A percentile compares a stretch with the other conserved stretches of the same genome.
phyloP scores from a whole-genome alignment of 2,113 vertebrate genomes.

The Dicaeum eximium region DNA sequence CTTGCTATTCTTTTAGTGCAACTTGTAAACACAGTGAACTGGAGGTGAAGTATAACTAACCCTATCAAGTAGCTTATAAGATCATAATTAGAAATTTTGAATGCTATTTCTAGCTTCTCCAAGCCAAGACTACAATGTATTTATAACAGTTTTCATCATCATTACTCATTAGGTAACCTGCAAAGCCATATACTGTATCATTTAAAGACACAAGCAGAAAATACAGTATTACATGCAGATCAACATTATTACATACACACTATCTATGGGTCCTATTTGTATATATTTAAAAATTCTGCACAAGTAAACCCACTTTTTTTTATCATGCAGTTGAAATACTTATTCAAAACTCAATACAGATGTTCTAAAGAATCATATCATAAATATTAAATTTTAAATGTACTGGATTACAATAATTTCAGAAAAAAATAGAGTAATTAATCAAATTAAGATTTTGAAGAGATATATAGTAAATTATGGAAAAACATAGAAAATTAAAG shows the following conservation, averaged over 20 bases:
- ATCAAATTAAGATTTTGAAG: not conserved
- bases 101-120: conserved; percentile 35
- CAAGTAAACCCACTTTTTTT: not conserved
- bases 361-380: not conserved
- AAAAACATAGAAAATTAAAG: not conserved
- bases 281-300: not conserved
- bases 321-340: not conserved
- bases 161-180: conserved; percentile 1
- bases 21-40: not conserved
- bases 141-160: conserved; percentile 59
- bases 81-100: conserved; percentile 33
- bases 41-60: not conserved
- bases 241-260: not conserved
- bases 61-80: conserved; percentile 23
- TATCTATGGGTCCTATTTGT: not conserved
- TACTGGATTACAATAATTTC: not conserved
- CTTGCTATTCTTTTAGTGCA: not conserved
- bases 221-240: not conserved
- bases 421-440: not conserved
- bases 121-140: conserved; percentile 31
- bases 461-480: not conserved
- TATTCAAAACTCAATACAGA: not conserved
- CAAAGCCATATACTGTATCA: conserved; percentile 1
- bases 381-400: not conserved
- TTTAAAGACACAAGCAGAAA: conserved; percentile 38